Evolutionary conservation across 64 coral and sea anemone genomes (phyloP).

Genomic region (Montipora capricornis): DNA sequence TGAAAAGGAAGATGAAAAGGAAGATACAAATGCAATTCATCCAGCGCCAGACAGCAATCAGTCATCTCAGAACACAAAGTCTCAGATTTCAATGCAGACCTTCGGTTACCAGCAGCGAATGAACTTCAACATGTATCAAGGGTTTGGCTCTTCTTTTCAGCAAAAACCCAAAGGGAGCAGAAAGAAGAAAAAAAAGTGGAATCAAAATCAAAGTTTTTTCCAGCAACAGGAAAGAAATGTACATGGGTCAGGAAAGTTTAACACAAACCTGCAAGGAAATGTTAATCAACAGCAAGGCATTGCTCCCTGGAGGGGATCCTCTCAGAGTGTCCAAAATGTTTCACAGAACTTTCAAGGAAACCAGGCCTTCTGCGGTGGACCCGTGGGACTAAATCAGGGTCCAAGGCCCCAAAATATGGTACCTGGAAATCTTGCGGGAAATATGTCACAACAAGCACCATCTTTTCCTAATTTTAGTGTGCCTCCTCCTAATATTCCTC

Average conservation of each 20-base stretch:
- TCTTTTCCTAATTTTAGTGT: conserved; percentile 43
- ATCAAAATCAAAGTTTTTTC: conserved; percentile 20
- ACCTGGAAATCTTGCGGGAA: conserved; percentile 33
- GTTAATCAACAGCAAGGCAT: background rate
- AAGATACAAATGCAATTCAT: background rate
- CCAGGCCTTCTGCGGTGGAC: conserved; percentile 12
- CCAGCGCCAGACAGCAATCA: background rate
- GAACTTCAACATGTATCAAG: conserved; percentile 14
- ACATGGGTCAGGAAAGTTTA: background rate
- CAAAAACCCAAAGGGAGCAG: conserved; percentile 5
- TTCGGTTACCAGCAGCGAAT: conserved; percentile 52
- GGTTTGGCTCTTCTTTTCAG: background rate
- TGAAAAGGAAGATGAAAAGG: conserved; percentile 29
- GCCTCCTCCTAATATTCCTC: conserved; percentile 79
- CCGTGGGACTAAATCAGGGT: conserved; percentile 46
- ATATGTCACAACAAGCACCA: background rate
- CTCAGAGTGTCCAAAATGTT: background rate
- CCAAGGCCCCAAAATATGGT: conserved; percentile 30
- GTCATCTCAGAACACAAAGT: background rate
- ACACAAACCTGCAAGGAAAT: conserved; percentile 21
- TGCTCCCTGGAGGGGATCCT: background rate
- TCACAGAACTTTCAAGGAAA: conserved; percentile 20
- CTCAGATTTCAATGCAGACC: background rate
- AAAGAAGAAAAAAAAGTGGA: conserved; percentile 53
- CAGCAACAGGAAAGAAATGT: conserved; percentile 6